Base-by-base conservation (phyloP, 2,113 vertebrate species). In the Phasianus colchicus region DNA sequence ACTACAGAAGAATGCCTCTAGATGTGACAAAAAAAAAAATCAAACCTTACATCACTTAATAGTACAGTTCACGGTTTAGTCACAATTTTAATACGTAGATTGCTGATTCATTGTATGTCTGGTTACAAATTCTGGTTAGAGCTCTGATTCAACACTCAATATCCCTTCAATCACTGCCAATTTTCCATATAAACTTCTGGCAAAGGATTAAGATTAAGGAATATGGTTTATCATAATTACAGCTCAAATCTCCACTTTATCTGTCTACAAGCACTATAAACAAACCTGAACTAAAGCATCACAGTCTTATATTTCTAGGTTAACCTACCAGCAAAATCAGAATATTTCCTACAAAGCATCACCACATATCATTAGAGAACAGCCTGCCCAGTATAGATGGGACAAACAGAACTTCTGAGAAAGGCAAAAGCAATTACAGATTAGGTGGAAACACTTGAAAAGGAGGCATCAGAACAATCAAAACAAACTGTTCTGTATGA, bases 221-320 rank as follows among this genome's bases (percentile, higher is more conserved):
- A 48, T 45, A 73, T 65, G 12, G 1, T 77, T 86, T 86, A 67
- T 42, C 65, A n/a, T 38, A 89, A 79, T 50, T 76, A 65, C 10
- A 83, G 19, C 48, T 40, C 20, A 71, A 66, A 61, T 4, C 70
- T 86, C 36, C 9, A 58, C 64, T n/a, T n/a, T n/a, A n/a, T 74
- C n/a, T 66, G 30, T 43, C 60, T 32, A 76, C 89, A 72, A 13
- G 17, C 21, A 36, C 17, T 83, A 36, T 50, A 94, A 83, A 71
- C 16, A 83, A 80, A 86, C 15, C 42, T 77, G 45, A 86, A 80
- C 3, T 5, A 76, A 85, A 86, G 69, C 40, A 88, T 38, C 50
- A 66, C 8, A 32, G 20, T 77, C 88, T 64, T 50, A 10, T 55
- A 32, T 50, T 90, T 96, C 64, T 76, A 90, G 32, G 75, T 83